Conservation (phyloP, 2,113 vertebrate species). For the Sorex araneus region DNA sequence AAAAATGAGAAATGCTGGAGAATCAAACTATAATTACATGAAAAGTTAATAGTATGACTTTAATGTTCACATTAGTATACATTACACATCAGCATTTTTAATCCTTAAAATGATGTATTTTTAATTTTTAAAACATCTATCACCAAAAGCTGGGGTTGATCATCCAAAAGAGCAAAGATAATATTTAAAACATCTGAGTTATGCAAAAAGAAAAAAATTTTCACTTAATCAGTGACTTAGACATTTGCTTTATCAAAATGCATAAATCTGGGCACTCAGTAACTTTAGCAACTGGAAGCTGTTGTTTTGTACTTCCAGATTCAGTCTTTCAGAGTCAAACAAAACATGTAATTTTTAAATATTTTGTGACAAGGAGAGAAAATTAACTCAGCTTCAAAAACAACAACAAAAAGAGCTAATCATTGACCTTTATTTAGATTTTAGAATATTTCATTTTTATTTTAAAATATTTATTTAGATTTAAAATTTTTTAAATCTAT, state of each 20-base stretch:
- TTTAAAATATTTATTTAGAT: too few species aligned
- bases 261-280: slow-evolving; percentile 32
- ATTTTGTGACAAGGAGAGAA: slow-evolving; percentile 77
- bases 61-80: slow-evolving; percentile 51
- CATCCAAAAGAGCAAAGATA: slow-evolving; percentile 44
- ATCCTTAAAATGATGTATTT: slow-evolving; percentile 41
- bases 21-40: neutral
- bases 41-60: slow-evolving; percentile 34
- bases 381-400: slow-evolving; percentile 79
- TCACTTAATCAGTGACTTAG: slow-evolving; percentile 33
- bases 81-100: neutral
- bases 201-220: slow-evolving; percentile 79
- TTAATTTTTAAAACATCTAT: slow-evolving; percentile 74
- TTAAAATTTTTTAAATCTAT: slow-evolving; percentile 13
- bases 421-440: slow-evolving; percentile 41
- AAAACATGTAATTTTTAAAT: slow-evolving; percentile 66
- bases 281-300: slow-evolving; percentile 57
- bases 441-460: too few species aligned
- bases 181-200: slow-evolving; percentile 68
- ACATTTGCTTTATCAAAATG: slow-evolving; percentile 61
- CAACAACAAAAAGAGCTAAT: slow-evolving; percentile 72
- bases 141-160: slow-evolving; percentile 60
- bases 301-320: slow-evolving; percentile 62
- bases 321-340: slow-evolving; percentile 34
- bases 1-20: slow-evolving; percentile 21